Evolutionary conservation across 92 coral and sea anemone species (phyloP).

Genomic region (Scolanthus callimorphus): DNA sequence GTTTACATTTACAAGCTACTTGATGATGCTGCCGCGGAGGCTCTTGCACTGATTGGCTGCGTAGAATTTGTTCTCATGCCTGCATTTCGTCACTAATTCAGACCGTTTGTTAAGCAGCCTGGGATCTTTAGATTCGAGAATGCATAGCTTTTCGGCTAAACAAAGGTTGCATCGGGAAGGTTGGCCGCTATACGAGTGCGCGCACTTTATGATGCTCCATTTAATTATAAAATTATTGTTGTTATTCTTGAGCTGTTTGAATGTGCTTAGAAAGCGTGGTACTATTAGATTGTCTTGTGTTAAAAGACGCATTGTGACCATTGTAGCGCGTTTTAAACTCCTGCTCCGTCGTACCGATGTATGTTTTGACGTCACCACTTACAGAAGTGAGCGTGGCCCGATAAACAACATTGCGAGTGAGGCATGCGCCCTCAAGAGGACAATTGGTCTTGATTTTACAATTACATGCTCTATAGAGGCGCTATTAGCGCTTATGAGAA

Average conservation of each 20-base stretch:
- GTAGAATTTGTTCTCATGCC: background rate
- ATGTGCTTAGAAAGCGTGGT: background rate
- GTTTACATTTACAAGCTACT: too few relatives aligned
- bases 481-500: too few relatives aligned
- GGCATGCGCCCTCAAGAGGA: too few relatives aligned
- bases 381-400: too few relatives aligned
- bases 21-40: too few relatives aligned
- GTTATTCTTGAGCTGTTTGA: too few relatives aligned
- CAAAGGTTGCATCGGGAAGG: background rate
- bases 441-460: too few relatives aligned
- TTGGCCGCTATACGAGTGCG: background rate
- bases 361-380: too few relatives aligned
- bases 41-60: too few relatives aligned
- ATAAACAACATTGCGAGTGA: too few relatives aligned
- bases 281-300: background rate
- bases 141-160: background rate
- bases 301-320: background rate
- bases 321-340: background rate
- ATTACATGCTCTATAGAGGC: too few relatives aligned
- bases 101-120: background rate
- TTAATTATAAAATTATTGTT: background rate
- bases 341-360: background rate
- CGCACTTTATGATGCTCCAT: background rate
- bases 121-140: background rate
- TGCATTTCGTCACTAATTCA: background rate